A percentile compares a stretch with the other conserved stretches of the same genome.
These are phyloP conservation scores for Ischnura elegans DNA, from an alignment of 2,888 invertebrate genomes.

Conservation along the genomic window DNA sequence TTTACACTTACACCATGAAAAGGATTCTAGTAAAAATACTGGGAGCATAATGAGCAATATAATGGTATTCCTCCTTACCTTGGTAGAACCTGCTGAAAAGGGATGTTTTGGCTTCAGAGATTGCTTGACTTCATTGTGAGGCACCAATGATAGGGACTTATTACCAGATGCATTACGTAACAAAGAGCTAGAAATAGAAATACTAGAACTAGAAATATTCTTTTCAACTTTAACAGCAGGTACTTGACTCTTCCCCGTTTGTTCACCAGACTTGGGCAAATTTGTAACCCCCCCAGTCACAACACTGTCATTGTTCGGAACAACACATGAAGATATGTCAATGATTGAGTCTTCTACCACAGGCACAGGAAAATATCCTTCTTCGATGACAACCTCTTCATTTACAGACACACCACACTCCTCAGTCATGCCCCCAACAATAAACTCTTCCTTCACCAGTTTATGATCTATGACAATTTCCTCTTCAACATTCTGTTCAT, in stretches of 20 bases:
- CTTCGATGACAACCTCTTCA: conserved; percentile 50
- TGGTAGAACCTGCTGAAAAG: not conserved
- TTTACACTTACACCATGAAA: too few relatives aligned
- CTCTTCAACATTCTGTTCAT: not conserved
- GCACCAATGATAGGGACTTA: not conserved
- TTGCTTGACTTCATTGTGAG: not conserved
- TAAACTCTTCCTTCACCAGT: not conserved
- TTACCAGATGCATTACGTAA: not conserved
- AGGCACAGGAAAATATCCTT: conserved; percentile 33
- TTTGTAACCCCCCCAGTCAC: not conserved
- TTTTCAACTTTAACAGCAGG: not conserved
- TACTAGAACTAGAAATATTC: not conserved
- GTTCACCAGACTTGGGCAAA: not conserved
- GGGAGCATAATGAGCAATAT: not conserved
- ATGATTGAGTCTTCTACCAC: not conserved
- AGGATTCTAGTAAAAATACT: not conserved
- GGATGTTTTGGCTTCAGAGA: not conserved
- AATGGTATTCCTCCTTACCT: not conserved
- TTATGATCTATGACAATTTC: not conserved
- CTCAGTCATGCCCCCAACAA: not conserved
- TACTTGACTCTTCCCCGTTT: not conserved
- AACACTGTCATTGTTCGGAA: not conserved
- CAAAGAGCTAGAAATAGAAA: not conserved
- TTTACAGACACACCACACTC: not conserved
- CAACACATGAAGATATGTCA: not conserved